Evolutionary conservation across 2,797 vertebrate species (phyloP).

Genomic region (Anolis apletophallus): DNA sequence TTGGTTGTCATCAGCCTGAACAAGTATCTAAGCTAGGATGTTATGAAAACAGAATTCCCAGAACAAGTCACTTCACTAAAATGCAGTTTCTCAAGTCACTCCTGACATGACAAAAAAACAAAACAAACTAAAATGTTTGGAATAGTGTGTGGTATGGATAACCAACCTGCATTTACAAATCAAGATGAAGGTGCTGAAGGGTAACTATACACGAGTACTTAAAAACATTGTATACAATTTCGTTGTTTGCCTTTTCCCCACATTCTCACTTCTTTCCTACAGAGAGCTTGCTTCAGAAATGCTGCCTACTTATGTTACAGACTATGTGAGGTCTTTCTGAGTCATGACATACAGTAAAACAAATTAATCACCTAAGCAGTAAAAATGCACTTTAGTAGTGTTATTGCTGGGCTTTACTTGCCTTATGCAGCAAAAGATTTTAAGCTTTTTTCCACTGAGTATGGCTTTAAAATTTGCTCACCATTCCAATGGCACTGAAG

Average conservation of each 20-base stretch:
- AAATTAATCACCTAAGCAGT: constrained; percentile 23
- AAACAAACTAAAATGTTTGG: background rate
- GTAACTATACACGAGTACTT: background rate
- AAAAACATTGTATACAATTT: background rate
- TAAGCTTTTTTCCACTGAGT: background rate
- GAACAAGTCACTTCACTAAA: background rate
- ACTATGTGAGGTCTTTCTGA: constrained; percentile 1
- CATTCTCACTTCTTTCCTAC: rapidly evolving
- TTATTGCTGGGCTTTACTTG: constrained; percentile 8
- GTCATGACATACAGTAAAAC: constrained; percentile 29
- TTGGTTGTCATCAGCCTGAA: background rate
- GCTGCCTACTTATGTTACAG: constrained; percentile 27
- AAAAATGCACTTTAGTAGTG: constrained; percentile 27
- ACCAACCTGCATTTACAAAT: background rate
- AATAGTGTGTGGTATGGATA: background rate
- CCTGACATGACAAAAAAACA: too few relatives aligned
- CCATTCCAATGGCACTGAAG: background rate
- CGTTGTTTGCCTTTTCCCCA: background rate
- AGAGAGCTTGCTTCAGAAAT: background rate
- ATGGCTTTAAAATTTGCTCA: background rate
- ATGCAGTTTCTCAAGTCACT: too few relatives aligned
- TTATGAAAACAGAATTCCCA: background rate
- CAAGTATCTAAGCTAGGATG: background rate
- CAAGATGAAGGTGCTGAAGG: background rate
- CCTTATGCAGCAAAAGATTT: constrained; percentile 15